Conservation (phyloP, 2,888 invertebrate species). For the Encarsia formosa region DNA sequence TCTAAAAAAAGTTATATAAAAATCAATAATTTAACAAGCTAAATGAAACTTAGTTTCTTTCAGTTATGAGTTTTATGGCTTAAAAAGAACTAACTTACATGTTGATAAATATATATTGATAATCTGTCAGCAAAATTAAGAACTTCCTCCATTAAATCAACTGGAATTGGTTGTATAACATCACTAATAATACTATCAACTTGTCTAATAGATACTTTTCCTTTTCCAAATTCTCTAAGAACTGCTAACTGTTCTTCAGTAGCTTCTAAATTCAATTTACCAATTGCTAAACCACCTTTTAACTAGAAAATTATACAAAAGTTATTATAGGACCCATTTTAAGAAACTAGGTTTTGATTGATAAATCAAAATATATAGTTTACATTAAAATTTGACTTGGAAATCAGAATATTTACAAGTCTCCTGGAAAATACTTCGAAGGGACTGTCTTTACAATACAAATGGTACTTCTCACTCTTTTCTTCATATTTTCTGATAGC, state of each 20-base stretch:
- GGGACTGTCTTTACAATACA: conserved; percentile 18
- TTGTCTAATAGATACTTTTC: conserved; percentile 34
- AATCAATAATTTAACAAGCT: too few relatives aligned
- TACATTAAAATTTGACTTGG: conserved; percentile 34
- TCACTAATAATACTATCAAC: conserved; percentile 37
- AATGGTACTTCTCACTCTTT: neutral
- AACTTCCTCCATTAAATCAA: conserved; percentile 18
- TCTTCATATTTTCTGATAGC: neutral
- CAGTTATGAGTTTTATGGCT: too few relatives aligned
- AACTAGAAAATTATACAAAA: conserved; percentile 23
- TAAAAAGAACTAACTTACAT: conserved; percentile 30
- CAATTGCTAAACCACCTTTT: conserved; percentile 28
- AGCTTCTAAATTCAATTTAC: conserved; percentile 33
- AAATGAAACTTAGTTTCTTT: too few relatives aligned
- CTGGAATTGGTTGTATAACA: conserved; percentile 29
- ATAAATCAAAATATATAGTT: neutral
- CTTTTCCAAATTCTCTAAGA: conserved; percentile 33
- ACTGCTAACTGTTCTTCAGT: conserved; percentile 34
- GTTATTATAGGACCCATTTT: neutral
- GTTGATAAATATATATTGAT: conserved; percentile 16
- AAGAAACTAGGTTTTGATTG: neutral
- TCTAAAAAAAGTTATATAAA: neutral
- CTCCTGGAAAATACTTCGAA: conserved; percentile 36
- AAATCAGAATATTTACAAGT: conserved; percentile 37
- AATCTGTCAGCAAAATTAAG: conserved; percentile 18